These are phyloP conservation scores for Pollenia labialis DNA, from an alignment of 2,888 invertebrate genomes.

Conservation along the genomic window DNA sequence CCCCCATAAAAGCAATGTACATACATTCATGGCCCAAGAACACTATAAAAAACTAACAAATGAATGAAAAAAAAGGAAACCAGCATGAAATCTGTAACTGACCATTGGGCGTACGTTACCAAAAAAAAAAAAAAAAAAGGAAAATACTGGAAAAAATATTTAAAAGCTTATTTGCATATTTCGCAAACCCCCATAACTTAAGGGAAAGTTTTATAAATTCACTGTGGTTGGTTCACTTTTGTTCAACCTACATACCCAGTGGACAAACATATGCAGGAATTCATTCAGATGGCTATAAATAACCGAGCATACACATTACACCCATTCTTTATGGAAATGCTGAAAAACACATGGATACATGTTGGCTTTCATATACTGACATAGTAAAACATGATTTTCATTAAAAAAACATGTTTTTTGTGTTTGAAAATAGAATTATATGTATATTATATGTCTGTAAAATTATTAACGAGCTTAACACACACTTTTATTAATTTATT, in stretches of 20 bases:
- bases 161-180: slow-evolving; percentile 81
- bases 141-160: slow-evolving; percentile 26
- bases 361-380: slow-evolving; percentile 11
- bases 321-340: neutral
- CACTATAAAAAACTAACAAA: slow-evolving; percentile 9
- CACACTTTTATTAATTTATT: slow-evolving; percentile 61
- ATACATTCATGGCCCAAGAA: slow-evolving; percentile 16
- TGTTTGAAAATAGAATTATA: slow-evolving; percentile 22
- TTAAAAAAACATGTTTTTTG: slow-evolving; percentile 8
- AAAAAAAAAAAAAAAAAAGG: slow-evolving; percentile 13
- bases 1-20: neutral
- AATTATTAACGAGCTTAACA: slow-evolving; percentile 59
- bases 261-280: neutral
- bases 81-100: slow-evolving; percentile 57
- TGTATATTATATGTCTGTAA: slow-evolving; percentile 20
- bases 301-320: slow-evolving; percentile 5
- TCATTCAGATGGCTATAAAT: slow-evolving; percentile 32
- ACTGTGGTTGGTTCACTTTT: slow-evolving; percentile 56
- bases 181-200: slow-evolving; percentile 73
- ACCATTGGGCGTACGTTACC: slow-evolving; percentile 64
- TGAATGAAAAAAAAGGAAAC: slow-evolving; percentile 15
- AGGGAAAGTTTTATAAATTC: slow-evolving; percentile 79
- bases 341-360: slow-evolving; percentile 35
- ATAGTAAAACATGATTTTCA: slow-evolving; percentile 5
- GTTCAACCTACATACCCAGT: slow-evolving; percentile 36